A percentile compares a stretch with the other conserved stretches of the same genome.
These are phyloP conservation scores for Sinonovacula constricta DNA, from an alignment of 1,140 invertebrate species.

Conservation along the genomic window DNA sequence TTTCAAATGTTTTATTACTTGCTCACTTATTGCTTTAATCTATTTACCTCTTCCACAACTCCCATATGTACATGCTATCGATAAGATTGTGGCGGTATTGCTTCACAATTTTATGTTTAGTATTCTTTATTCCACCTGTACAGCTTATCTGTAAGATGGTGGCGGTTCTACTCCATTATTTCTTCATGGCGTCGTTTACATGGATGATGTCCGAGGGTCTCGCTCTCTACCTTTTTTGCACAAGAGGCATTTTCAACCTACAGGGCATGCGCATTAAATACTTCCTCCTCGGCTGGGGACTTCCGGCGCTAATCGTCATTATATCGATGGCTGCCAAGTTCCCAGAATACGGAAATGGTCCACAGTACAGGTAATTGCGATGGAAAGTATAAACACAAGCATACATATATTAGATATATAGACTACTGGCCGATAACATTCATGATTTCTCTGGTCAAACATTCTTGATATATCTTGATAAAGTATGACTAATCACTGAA, in stretches of 20 bases:
- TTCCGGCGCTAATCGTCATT: slow-evolving; percentile 61
- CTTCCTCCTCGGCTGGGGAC: slow-evolving; percentile 61
- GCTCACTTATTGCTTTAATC: too few relatives aligned
- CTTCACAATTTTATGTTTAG: neutral
- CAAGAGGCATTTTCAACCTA: slow-evolving; percentile 56
- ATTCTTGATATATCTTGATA: too few relatives aligned
- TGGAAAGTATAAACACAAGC: too few relatives aligned
- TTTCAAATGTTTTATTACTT: too few relatives aligned
- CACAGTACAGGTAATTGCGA: slow-evolving; percentile 58
- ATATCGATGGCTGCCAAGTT: slow-evolving; percentile 62
- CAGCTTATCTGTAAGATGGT: slow-evolving; percentile 90
- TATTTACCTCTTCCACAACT: too few relatives aligned
- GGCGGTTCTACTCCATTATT: slow-evolving; percentile 94
- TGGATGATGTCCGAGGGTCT: slow-evolving; percentile 94
- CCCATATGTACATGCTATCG: too few relatives aligned
- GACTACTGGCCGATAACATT: too few relatives aligned
- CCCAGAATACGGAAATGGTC: slow-evolving; percentile 60
- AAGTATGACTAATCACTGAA: too few relatives aligned
- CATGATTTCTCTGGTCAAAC: too few relatives aligned
- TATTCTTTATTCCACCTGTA: neutral
- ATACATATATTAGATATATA: too few relatives aligned
- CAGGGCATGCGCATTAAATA: slow-evolving; percentile 61
- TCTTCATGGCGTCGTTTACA: slow-evolving; percentile 95
- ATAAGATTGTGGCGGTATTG: too few relatives aligned
- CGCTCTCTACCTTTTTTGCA: slow-evolving; percentile 85